phyloP scores from a whole-genome alignment of 2,797 vertebrate genomes.

The Orestias chungarensis region DNA sequence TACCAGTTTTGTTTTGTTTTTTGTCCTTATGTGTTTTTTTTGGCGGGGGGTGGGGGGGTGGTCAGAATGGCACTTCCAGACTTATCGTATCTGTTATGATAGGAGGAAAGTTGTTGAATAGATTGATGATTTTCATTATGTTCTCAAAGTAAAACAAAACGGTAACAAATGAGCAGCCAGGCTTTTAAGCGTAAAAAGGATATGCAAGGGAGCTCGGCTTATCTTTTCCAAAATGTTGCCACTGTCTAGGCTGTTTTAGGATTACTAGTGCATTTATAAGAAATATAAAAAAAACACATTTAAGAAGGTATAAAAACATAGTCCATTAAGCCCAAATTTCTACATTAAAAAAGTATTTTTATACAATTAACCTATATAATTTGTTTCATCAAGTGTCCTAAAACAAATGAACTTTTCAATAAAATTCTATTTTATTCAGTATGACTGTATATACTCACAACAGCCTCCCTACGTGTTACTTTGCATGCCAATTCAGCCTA shows the following conservation, averaged over 20 bases:
- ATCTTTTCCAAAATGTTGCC: background rate
- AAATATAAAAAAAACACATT: too few species aligned
- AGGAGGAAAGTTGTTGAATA: constrained; percentile 32
- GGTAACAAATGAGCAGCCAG: background rate
- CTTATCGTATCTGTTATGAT: constrained; percentile 55
- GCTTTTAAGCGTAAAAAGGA: background rate
- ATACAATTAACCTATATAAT: too few species aligned
- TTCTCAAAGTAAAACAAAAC: constrained; percentile 54
- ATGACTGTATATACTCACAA: too few species aligned
- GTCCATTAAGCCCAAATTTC: too few species aligned
- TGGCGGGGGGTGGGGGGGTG: constrained; percentile 6
- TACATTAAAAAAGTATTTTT: too few species aligned
- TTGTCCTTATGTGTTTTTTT: constrained; percentile 7
- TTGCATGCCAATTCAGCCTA: constrained; percentile 13
- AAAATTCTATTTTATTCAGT: too few species aligned
- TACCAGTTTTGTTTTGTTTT: constrained; percentile 12
- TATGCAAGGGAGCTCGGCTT: background rate
- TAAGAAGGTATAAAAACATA: too few species aligned
- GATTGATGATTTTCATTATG: constrained; percentile 70
- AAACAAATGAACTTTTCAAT: too few species aligned
- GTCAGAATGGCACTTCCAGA: too few species aligned
- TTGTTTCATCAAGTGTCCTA: too few species aligned
- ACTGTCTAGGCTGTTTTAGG: too few species aligned
- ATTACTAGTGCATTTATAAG: too few species aligned
- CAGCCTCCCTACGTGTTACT: constrained; percentile 15